Percentiles rank a stretch among this genome's conserved stretches.
These are phyloP conservation scores for Gracilinanus agilis DNA, from an alignment of 2,113 vertebrate species.

Conservation along the genomic window DNA sequence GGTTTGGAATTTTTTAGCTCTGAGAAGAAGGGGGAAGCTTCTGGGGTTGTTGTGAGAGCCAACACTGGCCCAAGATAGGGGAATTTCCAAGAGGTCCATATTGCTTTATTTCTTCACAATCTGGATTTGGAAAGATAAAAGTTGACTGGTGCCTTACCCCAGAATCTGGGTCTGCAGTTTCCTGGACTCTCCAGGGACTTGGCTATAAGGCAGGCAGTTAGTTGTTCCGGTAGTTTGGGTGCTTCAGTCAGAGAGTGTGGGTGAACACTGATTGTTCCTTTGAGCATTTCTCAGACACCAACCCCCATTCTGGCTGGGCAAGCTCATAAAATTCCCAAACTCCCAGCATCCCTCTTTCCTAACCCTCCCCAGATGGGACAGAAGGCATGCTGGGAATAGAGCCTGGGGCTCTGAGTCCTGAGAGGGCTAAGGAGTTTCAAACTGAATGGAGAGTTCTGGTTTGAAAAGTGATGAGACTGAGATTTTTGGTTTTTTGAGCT, in stretches of 20 bases:
- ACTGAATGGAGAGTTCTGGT: slow-evolving; percentile 17
- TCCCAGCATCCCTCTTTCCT: slow-evolving; percentile 57
- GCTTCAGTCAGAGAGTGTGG: not conserved
- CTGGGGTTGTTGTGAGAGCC: not conserved
- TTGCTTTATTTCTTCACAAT: slow-evolving; percentile 44
- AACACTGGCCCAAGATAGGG: not conserved
- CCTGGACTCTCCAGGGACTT: not conserved
- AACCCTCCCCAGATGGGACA: slow-evolving; percentile 48
- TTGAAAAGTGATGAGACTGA: not conserved
- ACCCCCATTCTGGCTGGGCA: slow-evolving; percentile 40
- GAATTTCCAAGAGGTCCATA: not conserved
- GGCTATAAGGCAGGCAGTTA: not conserved
- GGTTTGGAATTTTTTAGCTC: not conserved
- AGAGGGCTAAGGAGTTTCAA: slow-evolving; percentile 29
- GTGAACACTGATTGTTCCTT: slow-evolving; percentile 9
- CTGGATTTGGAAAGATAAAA: not conserved
- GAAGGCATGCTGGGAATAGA: slow-evolving; percentile 49
- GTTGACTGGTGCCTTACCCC: not conserved
- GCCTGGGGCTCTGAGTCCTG: slow-evolving; percentile 43
- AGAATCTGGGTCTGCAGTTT: not conserved
- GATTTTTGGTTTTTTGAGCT: slow-evolving; percentile 1
- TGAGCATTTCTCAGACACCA: slow-evolving; percentile 38
- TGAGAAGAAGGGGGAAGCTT: not conserved
- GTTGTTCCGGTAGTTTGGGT: not conserved
- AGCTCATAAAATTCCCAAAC: slow-evolving; percentile 62